phyloP scores from a whole-genome alignment of 2,888 invertebrate species.

The Argynnis bischoffii region DNA sequence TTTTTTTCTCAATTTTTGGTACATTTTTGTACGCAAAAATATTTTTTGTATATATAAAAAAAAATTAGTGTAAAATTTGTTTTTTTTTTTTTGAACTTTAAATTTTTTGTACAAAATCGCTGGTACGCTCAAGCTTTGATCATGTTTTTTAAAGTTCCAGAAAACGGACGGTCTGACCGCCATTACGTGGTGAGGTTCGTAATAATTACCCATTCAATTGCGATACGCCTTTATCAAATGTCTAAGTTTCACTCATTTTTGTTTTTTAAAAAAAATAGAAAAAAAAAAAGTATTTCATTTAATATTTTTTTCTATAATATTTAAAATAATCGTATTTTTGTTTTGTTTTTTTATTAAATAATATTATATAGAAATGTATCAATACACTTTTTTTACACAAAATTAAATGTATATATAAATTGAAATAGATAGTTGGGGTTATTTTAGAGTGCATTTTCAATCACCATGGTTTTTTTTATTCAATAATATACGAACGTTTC shows the following conservation, averaged over 20 bases:
- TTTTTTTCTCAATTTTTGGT: not conserved
- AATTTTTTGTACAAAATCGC: slow-evolving; percentile 42
- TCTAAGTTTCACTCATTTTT: slow-evolving; percentile 5
- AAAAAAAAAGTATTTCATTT: not conserved
- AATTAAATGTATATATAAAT: no score
- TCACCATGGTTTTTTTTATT: no score
- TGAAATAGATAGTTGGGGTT: no score
- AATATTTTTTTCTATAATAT: not conserved
- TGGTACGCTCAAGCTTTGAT: slow-evolving; percentile 44
- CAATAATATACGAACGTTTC: no score
- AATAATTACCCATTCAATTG: slow-evolving; percentile 39
- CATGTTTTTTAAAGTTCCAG: slow-evolving; percentile 52
- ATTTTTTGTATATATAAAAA: not conserved
- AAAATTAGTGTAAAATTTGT: not conserved
- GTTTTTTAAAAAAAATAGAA: not conserved
- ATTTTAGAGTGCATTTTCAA: no score
- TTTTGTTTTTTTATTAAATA: no score
- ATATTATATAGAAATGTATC: no score
- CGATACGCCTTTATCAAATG: slow-evolving; percentile 32
- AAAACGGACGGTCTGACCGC: slow-evolving; percentile 41
- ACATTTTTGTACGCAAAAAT: not conserved
- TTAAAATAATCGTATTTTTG: no score
- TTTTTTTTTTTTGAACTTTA: no score
- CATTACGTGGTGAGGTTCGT: slow-evolving; percentile 48
- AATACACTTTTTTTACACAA: no score